Conservation (phyloP, 2,113 vertebrate genomes). For the Lethenteron reissneri region DNA sequence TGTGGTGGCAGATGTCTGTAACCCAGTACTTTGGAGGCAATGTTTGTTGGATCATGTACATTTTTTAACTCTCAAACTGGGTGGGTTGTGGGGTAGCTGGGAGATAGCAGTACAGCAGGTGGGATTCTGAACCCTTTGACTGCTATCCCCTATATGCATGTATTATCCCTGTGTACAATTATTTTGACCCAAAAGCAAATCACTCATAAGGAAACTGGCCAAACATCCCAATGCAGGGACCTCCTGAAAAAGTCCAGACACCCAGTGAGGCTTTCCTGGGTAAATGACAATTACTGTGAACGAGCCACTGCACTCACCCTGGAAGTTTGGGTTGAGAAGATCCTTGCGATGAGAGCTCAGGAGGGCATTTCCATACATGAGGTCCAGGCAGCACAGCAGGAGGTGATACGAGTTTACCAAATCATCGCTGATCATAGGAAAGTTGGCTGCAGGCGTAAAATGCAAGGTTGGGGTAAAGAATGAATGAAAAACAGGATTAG, state of each 20-base stretch:
- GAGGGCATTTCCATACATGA: slow-evolving; percentile 67
- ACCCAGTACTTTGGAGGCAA: too few species aligned
- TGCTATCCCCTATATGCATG: too few species aligned
- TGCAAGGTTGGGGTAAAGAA: background rate
- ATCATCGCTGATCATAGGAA: slow-evolving; percentile 89
- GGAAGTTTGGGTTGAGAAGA: slow-evolving; percentile 60
- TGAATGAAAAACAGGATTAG: too few species aligned
- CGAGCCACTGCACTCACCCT: slow-evolving; percentile 28
- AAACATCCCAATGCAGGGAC: background rate
- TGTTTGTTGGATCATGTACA: too few species aligned
- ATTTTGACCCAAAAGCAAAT: too few species aligned
- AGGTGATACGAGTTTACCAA: slow-evolving; percentile 97
- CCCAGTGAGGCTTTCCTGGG: background rate
- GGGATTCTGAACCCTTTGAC: too few species aligned
- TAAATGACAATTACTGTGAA: background rate
- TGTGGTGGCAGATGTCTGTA: too few species aligned
- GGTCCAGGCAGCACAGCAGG: slow-evolving; percentile 85
- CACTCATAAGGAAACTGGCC: too few species aligned
- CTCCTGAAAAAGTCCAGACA: background rate
- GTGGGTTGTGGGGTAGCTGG: too few species aligned
- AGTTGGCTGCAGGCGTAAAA: slow-evolving; percentile 49
- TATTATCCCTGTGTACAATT: too few species aligned
- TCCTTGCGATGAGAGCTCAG: slow-evolving; percentile 58
- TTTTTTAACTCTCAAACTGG: too few species aligned
- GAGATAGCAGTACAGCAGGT: too few species aligned